Evolutionary conservation across 2,888 invertebrate species (phyloP), one percentile per base, ranked within the genome.

Genomic region (Criorhina ranunculi): DNA sequence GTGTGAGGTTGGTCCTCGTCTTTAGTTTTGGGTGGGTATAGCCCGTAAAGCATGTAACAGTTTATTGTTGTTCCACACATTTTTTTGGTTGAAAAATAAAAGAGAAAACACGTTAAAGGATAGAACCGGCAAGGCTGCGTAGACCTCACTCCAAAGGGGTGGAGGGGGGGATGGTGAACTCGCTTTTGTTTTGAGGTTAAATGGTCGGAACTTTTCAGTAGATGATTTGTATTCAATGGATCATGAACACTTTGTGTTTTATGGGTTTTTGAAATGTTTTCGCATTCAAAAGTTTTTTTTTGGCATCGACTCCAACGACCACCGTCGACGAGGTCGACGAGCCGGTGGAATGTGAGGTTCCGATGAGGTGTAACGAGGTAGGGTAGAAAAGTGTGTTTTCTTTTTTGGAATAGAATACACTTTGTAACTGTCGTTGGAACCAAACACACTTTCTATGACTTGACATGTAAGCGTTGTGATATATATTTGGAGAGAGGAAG

Each of bases 141-240:
- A 17, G 19, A 24, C 31, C 12, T 17, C 7, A 0, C 15, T 3
- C 49, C 15, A 12, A n/a, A n/a, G n/a, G n/a, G n/a, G n/a, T n/a
- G n/a, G n/a, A n/a, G 2, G 24, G 24, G 8, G 17, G 12, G 35
- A 3, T 17, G 15, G 15, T 7, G 9, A 62, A 19, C 64, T 42
- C 0, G 57, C 75, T 66, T 79, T 85, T 76, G 85, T 85, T 85
- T 66, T 85, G 75, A 85, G 75, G 83, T 85, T 85, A 85, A 85
- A 85, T 70, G 79, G 75, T 70, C 40, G 85, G 66, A 85, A 85
- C 75, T 76, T 85, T 85, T 76, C 46, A 80, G 40, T 53, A 44
- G 75, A 75, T 76, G 75, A 76, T 76, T 79, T 80, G 79, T 76
- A 70, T 59, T 76, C 85, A 85, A 80, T 85, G 85, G 70, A 79